phyloP scores from a whole-genome alignment of 2,797 vertebrate species.

The Girardinus metallicus region DNA sequence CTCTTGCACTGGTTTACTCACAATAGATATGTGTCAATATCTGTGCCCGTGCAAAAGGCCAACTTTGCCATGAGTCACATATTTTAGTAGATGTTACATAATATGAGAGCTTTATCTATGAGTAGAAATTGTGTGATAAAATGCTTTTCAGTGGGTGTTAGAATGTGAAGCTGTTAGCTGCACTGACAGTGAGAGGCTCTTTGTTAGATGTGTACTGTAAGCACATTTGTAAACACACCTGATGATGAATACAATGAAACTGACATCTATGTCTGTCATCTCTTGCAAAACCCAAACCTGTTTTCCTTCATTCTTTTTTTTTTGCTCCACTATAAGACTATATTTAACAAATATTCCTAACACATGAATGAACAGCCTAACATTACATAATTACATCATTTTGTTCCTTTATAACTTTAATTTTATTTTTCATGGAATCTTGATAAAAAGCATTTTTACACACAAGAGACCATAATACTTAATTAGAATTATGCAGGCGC shows the following conservation, averaged over 20 bases:
- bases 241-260: slow-evolving; percentile 58
- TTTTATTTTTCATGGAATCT: neutral
- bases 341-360: slow-evolving; percentile 19
- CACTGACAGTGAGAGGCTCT: slow-evolving; percentile 43
- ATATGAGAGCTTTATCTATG: slow-evolving; percentile 66
- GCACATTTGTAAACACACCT: slow-evolving; percentile 73
- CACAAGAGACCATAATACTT: neutral
- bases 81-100: slow-evolving; percentile 67
- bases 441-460: neutral
- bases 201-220: slow-evolving; percentile 55
- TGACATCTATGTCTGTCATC: slow-evolving; percentile 61
- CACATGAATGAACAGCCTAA: neutral
- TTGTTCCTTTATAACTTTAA: neutral
- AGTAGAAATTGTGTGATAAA: slow-evolving; percentile 60
- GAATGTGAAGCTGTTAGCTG: slow-evolving; percentile 54
- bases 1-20: slow-evolving; percentile 45
- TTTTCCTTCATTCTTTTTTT: slow-evolving; percentile 28
- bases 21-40: slow-evolving; percentile 44
- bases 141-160: slow-evolving; percentile 57
- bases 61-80: slow-evolving; percentile 59
- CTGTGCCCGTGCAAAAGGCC: slow-evolving; percentile 42
- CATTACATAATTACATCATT: neutral
- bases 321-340: slow-evolving; percentile 7
- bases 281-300: slow-evolving; percentile 60
- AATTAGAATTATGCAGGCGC: neutral